Evolutionary conservation across 2,888 invertebrate species (phyloP), one percentile per base, ranked within the genome.

Genomic region (Diploptera punctata): DNA sequence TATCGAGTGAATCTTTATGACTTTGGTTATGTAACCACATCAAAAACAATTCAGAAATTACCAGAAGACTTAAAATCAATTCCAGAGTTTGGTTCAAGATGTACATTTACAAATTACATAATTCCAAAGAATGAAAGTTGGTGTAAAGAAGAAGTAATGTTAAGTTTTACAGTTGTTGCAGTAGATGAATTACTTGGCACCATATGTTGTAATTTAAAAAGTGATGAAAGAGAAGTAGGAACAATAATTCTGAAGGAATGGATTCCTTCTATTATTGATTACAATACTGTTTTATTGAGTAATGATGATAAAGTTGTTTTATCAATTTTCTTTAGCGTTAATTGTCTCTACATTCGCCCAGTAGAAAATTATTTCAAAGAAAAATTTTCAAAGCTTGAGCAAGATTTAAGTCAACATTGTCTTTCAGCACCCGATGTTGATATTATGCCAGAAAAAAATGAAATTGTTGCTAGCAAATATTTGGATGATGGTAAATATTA

Each of bases 381-480:
- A 4, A 24, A n/a, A 19, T 38, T 24, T 4, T 18, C 0, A n/a
- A 33, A 16, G 38, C 7, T 38, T 4, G 16, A 13, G 19, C 21
- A 43, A 31, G 26, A 43, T 65, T 33, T 65, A 16, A 29, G 21
- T 2, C 3, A 16, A 13, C 65, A 43, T 21, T 67, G 44, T 31
- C 65, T 75, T 70, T n/a, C 43, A 79, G 81, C 79, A 67, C 70
- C 77, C 18, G 60, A 38, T 19, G 73, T 82, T 19, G 68, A 73
- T 0, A 69, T 77, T 26, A 19, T 70, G 1, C 82, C 82, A 16
- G 73, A 75, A 4, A 44, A 77, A 13, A 80, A 80, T 1, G 77
- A 81, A 76, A 76, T 81, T 72, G 79, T 83, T 7, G 75, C 81
- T 4, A 78, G 81, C 1, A 77, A 78, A 67, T 83, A 74, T 70